These are phyloP conservation scores for Aphodius granarius DNA, from an alignment of 2,888 invertebrate genomes.

Conservation along the genomic window DNA sequence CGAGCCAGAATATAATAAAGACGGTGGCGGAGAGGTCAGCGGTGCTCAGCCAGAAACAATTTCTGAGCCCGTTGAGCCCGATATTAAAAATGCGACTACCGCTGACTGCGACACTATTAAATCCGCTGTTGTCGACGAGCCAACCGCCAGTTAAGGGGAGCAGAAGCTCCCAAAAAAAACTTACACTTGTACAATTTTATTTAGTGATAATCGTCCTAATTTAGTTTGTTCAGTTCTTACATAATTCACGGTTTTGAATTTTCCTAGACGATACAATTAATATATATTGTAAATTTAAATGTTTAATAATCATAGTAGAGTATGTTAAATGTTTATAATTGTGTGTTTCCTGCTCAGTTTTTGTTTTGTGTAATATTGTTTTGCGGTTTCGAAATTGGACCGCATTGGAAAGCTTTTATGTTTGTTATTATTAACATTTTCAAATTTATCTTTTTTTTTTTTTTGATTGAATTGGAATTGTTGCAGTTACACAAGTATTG, in stretches of 20 bases:
- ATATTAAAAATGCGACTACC: slow-evolving; percentile 43
- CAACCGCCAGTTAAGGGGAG: slow-evolving; percentile 31
- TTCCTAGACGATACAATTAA: slow-evolving; percentile 23
- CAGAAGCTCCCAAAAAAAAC: slow-evolving; percentile 31
- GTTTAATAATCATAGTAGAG: neutral
- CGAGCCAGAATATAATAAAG: slow-evolving; percentile 42
- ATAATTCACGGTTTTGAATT: slow-evolving; percentile 34
- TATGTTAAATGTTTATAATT: slow-evolving; percentile 21
- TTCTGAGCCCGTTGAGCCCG: slow-evolving; percentile 36
- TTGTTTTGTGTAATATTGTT: slow-evolving; percentile 27
- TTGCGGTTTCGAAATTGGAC: slow-evolving; percentile 17
- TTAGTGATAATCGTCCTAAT: slow-evolving; percentile 12
- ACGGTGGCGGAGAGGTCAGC: slow-evolving; percentile 37
- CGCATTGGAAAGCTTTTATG: neutral
- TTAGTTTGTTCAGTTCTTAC: slow-evolving; percentile 41
- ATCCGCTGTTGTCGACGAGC: slow-evolving; percentile 31
- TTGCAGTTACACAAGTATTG: slow-evolving; percentile 28
- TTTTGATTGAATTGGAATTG: slow-evolving; percentile 1
- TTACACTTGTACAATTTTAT: slow-evolving; percentile 27
- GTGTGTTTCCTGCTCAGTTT: too few relatives aligned
- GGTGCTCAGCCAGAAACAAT: slow-evolving; percentile 14
- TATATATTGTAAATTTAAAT: slow-evolving; percentile 17
- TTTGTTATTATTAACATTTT: slow-evolving; percentile 9
- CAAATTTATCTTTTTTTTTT: slow-evolving; percentile 15
- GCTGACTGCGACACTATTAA: slow-evolving; percentile 39